Conservation (phyloP, 2,888 invertebrate genomes). For the Conomelus anceps region DNA sequence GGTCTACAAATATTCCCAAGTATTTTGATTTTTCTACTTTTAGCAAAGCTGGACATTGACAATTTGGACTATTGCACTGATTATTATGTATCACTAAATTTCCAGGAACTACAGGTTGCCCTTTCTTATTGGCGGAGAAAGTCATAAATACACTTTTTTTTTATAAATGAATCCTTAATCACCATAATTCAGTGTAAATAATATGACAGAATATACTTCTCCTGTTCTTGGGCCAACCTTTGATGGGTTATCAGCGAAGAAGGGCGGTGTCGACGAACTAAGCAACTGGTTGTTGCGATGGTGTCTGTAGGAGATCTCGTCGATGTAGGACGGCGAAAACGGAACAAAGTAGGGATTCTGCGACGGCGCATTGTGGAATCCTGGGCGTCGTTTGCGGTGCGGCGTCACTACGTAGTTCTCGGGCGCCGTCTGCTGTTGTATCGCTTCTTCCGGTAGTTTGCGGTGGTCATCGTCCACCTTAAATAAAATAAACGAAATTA, state of each 20-base stretch:
- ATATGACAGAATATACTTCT: no score
- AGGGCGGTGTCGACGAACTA: constrained; percentile 69
- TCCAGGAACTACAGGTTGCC: no score
- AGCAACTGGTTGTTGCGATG: constrained; percentile 48
- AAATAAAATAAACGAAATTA: neutral
- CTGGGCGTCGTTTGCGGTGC: constrained; percentile 76
- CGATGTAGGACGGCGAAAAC: constrained; percentile 67
- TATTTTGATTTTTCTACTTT: no score
- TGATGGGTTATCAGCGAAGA: constrained; percentile 38
- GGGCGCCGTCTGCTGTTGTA: constrained; percentile 63
- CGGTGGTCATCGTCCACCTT: constrained; percentile 33
- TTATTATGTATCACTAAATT: no score
- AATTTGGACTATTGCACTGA: no score
- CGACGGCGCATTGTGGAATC: constrained; percentile 79
- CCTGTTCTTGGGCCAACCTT: constrained; percentile 26
- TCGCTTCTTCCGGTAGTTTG: constrained; percentile 57
- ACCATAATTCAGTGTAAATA: no score
- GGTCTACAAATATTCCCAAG: no score
- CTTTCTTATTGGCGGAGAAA: no score
- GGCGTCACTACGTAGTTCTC: constrained; percentile 83
- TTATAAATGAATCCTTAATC: no score
- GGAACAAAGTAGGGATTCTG: constrained; percentile 83
- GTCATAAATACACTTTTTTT: no score
- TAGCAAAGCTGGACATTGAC: no score
- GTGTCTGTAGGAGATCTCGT: constrained; percentile 49